Percentiles rank a stretch among this genome's conserved stretches.
Evolutionary conservation across 2,888 invertebrate species (phyloP).

Genomic region (Ischnus inquisitorius): DNA sequence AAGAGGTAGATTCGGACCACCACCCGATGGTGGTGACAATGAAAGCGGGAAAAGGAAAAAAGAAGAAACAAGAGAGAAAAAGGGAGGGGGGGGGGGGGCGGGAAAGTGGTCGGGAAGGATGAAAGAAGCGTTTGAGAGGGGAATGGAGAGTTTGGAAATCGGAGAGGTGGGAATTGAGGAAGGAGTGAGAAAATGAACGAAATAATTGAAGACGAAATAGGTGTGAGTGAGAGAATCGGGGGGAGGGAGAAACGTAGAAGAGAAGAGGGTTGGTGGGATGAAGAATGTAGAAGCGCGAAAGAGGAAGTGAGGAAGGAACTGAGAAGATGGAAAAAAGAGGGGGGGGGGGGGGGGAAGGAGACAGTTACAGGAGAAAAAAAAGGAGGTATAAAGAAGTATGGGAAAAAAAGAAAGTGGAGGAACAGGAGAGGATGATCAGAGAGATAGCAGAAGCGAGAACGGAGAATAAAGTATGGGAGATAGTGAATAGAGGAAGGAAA

Average conservation of each 20-base stretch:
- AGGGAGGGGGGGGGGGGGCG: neutral
- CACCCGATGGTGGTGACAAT: constrained; percentile 25
- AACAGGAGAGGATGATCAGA: too few relatives aligned
- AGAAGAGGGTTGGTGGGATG: constrained; percentile 21
- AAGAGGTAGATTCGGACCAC: constrained; percentile 56
- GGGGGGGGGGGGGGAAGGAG: constrained; percentile 1
- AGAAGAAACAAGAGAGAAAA: neutral
- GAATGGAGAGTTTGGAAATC: neutral
- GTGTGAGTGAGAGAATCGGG: neutral
- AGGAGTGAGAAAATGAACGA: neutral
- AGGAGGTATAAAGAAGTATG: too few relatives aligned
- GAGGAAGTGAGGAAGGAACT: too few relatives aligned
- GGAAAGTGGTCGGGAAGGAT: neutral
- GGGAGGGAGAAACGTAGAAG: constrained; percentile 3
- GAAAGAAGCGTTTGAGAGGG: neutral
- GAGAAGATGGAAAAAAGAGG: constrained; percentile 17
- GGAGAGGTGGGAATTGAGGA: neutral
- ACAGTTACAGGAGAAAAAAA: constrained; percentile 34
- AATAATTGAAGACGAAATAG: neutral
- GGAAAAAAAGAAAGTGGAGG: too few relatives aligned
- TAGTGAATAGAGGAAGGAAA: constrained; percentile 19
- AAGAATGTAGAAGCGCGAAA: constrained; percentile 16
- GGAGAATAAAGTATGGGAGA: too few relatives aligned
- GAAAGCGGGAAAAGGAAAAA: neutral
- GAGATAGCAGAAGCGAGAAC: too few relatives aligned